Percentiles rank a stretch among this genome's conserved stretches.
Evolutionary conservation across 2,113 vertebrate species (phyloP).

Genomic region (Indicator indicator): DNA sequence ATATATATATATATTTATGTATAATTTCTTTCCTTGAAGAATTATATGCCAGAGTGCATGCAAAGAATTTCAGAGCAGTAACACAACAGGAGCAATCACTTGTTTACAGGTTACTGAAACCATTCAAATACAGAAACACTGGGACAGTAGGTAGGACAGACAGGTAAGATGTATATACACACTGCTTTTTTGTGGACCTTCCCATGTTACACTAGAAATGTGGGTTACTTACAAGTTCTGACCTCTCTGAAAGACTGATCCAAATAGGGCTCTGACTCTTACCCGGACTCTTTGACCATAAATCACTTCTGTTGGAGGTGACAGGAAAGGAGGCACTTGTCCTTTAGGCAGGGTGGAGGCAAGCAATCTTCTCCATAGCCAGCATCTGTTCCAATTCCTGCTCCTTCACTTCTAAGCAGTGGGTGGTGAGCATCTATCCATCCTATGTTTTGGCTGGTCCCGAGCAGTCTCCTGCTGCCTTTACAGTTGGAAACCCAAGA

Average conservation of each 20-base stretch:
- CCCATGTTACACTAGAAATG: neutral
- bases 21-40: slow-evolving; percentile 56
- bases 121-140: slow-evolving; percentile 66
- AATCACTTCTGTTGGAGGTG: slow-evolving; percentile 28
- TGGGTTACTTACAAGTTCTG: neutral
- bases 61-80: slow-evolving; percentile 63
- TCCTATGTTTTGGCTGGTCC: slow-evolving; percentile 12
- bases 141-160: slow-evolving; percentile 41
- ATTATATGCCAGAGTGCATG: slow-evolving; percentile 69
- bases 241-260: neutral
- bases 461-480: slow-evolving; percentile 19
- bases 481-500: slow-evolving; percentile 20
- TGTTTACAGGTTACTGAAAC: slow-evolving; percentile 68
- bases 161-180: slow-evolving; percentile 52
- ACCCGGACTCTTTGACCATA: neutral
- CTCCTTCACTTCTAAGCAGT: slow-evolving; percentile 29
- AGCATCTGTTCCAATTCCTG: slow-evolving; percentile 5
- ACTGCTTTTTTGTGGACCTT: slow-evolving; percentile 38
- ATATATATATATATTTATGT: slow-evolving; percentile 59
- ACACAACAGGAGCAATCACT: slow-evolving; percentile 67
- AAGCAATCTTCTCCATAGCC: slow-evolving; percentile 37
- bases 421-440: slow-evolving; percentile 19
- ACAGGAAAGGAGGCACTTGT: slow-evolving; percentile 56
- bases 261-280: slow-evolving; percentile 20
- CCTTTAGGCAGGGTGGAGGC: slow-evolving; percentile 39